Evolutionary conservation across 2,888 invertebrate genomes (phyloP).

Genomic region (Clanis bilineata): DNA sequence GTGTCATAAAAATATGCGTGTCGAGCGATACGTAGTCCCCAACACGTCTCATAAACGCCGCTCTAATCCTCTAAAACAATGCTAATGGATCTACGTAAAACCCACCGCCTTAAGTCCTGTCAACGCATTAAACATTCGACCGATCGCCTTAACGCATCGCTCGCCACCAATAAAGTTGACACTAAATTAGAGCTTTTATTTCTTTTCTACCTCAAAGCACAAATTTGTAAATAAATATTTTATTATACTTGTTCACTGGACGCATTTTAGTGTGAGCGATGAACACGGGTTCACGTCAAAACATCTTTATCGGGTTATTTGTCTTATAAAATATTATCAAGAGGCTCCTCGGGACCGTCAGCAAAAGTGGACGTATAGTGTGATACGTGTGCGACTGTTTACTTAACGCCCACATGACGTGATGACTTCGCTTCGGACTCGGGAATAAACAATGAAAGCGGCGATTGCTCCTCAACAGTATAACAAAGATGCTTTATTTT

Average conservation of each 20-base stretch:
- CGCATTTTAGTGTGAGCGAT: conserved; percentile 81
- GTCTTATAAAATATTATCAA: conserved; percentile 83
- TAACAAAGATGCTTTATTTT: conserved; percentile 77
- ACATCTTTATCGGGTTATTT: conserved; percentile 83
- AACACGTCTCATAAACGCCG: conserved; percentile 61
- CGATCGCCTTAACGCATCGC: conserved; percentile 75
- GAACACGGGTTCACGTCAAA: conserved; percentile 82
- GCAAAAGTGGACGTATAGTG: conserved; percentile 77
- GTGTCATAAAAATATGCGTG: conserved; percentile 79
- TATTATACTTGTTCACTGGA: conserved; percentile 78
- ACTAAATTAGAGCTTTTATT: conserved; percentile 76
- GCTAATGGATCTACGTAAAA: conserved; percentile 79
- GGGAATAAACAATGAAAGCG: conserved; percentile 78
- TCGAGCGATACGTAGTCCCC: conserved; percentile 59
- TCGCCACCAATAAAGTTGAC: conserved; percentile 78
- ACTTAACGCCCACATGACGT: conserved; percentile 76
- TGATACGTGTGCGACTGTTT: conserved; percentile 76
- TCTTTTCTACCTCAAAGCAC: conserved; percentile 65
- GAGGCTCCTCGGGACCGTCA: conserved; percentile 79
- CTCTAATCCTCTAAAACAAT: conserved; percentile 81
- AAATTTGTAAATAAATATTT: conserved; percentile 78
- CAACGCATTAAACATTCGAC: conserved; percentile 67
- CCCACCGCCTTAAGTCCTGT: conserved; percentile 70
- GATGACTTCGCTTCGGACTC: conserved; percentile 72
- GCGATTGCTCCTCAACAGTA: conserved; percentile 75